Evolutionary conservation across 2,888 invertebrate genomes (phyloP).

Genomic region (Thera obeliscata): DNA sequence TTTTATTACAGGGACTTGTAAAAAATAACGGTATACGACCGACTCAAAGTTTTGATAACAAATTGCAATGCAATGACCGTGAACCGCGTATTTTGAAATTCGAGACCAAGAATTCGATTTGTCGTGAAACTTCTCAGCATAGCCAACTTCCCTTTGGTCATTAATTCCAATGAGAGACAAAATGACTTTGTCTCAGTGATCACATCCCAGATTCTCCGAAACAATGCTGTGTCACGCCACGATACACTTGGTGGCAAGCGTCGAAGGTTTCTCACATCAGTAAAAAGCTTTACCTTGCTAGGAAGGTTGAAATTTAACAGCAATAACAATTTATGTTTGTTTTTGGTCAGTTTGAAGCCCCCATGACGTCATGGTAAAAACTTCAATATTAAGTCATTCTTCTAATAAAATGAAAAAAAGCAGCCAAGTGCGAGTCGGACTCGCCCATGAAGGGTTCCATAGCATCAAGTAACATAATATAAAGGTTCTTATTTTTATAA

Average conservation of each 20-base stretch:
- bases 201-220: constrained; percentile 9
- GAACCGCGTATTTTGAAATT: neutral
- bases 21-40: neutral
- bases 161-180: too few species aligned
- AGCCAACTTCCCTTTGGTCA: too few species aligned
- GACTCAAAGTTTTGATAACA: neutral
- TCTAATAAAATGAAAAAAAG: too few species aligned
- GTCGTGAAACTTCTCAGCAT: too few species aligned
- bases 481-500: too few species aligned
- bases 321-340: neutral
- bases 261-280: constrained; percentile 16
- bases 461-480: too few species aligned
- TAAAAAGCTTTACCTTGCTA: constrained; percentile 30
- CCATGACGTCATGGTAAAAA: neutral
- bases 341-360: neutral
- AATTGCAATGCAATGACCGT: too few species aligned
- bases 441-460: too few species aligned
- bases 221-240: constrained; percentile 26
- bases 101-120: too few species aligned
- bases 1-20: too few species aligned
- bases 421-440: too few species aligned
- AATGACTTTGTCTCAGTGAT: constrained; percentile 18
- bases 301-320: constrained; percentile 21
- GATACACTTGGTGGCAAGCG: constrained; percentile 21
- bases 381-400: neutral